These are phyloP conservation scores for Tetragonisca angustula DNA, from an alignment of 2,888 invertebrate species.

Conservation along the genomic window DNA sequence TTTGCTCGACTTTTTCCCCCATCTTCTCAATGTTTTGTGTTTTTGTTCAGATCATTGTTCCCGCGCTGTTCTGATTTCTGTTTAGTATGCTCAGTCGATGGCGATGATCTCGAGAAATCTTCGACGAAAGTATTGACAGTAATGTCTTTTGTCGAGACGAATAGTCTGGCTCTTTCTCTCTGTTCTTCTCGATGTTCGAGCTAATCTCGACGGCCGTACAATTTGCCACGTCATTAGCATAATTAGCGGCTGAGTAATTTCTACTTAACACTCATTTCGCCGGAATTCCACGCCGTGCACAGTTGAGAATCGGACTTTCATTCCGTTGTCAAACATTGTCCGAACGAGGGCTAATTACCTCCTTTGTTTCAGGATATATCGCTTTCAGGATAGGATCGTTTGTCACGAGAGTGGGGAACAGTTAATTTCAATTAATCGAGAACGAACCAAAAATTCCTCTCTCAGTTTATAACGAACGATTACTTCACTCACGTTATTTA, in stretches of 20 bases:
- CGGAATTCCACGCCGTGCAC: slow-evolving; percentile 14
- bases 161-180: background rate
- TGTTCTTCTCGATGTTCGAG: slow-evolving; percentile 26
- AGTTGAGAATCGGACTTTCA: slow-evolving; percentile 25
- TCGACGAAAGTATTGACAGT: background rate
- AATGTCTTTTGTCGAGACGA: slow-evolving; percentile 9
- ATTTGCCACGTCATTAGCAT: slow-evolving; percentile 57
- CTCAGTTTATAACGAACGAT: background rate
- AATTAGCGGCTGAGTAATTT: slow-evolving; percentile 55
- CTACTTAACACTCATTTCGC: slow-evolving; percentile 49
- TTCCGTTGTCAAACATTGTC: slow-evolving; percentile 39
- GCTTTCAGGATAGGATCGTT: background rate
- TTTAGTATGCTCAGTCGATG: background rate
- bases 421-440: background rate
- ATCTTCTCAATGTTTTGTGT: background rate
- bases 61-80: background rate
- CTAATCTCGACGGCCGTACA: slow-evolving; percentile 40
- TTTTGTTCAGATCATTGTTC: background rate
- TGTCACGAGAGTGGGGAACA: background rate
- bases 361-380: slow-evolving; percentile 22
- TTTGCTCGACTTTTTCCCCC: background rate
- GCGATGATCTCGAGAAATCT: background rate
- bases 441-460: background rate
- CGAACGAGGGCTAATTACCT: slow-evolving; percentile 19
- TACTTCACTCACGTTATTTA: background rate